These are phyloP conservation scores for Syngnathus floridae DNA, from an alignment of 2,113 vertebrate genomes.

Conservation along the genomic window DNA sequence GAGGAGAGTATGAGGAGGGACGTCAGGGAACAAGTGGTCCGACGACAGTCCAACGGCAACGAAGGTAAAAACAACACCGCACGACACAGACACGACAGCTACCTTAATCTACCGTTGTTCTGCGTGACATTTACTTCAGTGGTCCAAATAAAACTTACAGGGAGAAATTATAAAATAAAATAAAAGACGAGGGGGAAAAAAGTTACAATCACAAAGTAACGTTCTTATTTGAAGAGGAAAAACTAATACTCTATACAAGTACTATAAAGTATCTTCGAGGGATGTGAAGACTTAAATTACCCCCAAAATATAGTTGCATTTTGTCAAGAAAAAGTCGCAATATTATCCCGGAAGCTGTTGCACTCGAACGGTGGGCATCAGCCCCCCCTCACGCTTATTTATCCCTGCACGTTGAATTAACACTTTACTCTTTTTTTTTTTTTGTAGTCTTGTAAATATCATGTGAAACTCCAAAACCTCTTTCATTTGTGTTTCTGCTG, in stretches of 20 bases:
- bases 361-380: background rate
- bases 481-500: too few relatives aligned
- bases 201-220: background rate
- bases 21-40: slow-evolving; percentile 49
- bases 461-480: too few relatives aligned
- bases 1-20: slow-evolving; percentile 52
- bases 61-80: slow-evolving; percentile 53
- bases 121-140: background rate
- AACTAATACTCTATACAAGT: too few relatives aligned
- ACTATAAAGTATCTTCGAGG: background rate
- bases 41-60: slow-evolving; percentile 39
- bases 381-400: background rate
- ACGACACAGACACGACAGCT: background rate
- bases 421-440: too few relatives aligned
- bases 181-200: background rate
- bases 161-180: background rate
- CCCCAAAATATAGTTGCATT: background rate
- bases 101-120: background rate
- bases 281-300: background rate
- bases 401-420: too few relatives aligned
- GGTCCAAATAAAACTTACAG: background rate
- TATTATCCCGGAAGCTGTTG: background rate
- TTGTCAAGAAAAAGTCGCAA: background rate
- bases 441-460: too few relatives aligned
- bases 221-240: background rate